These are phyloP conservation scores for Notolepis coatsorum DNA, from an alignment of 2,797 vertebrate species.

Conservation along the genomic window DNA sequence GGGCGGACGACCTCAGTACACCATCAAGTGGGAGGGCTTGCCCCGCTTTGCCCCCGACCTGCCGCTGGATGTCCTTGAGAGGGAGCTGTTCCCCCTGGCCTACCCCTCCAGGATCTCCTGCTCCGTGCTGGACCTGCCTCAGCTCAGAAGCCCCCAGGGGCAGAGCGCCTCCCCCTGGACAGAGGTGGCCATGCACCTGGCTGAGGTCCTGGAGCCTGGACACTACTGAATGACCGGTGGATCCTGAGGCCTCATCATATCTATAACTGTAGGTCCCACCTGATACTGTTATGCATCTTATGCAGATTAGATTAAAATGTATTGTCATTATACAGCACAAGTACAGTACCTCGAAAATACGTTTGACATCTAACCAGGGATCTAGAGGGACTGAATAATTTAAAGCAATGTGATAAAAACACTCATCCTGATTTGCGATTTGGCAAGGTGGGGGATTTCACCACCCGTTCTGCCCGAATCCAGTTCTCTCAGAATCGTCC, in stretches of 20 bases:
- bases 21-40: conserved; percentile 50
- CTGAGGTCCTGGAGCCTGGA: conserved; percentile 66
- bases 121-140: conserved; percentile 55
- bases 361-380: too few relatives aligned
- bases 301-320: too few relatives aligned
- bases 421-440: too few relatives aligned
- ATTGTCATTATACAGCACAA: too few relatives aligned
- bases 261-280: too few relatives aligned
- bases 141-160: conserved; percentile 25
- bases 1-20: conserved; percentile 31
- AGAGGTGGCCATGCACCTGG: conserved; percentile 78
- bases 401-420: too few relatives aligned
- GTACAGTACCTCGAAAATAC: too few relatives aligned
- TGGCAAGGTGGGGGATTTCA: too few relatives aligned
- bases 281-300: too few relatives aligned
- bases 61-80: conserved; percentile 66
- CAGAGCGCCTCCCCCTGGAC: conserved; percentile 66
- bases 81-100: conserved; percentile 66
- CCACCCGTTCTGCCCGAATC: too few relatives aligned
- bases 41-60: conserved; percentile 52
- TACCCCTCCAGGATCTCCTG: conserved; percentile 63
- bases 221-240: conserved; percentile 48
- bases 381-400: background rate
- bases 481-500: too few relatives aligned
- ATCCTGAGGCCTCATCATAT: background rate